Evolutionary conservation across 2,113 vertebrate genomes (phyloP).

Genomic region (Psephotus haematonotus): DNA sequence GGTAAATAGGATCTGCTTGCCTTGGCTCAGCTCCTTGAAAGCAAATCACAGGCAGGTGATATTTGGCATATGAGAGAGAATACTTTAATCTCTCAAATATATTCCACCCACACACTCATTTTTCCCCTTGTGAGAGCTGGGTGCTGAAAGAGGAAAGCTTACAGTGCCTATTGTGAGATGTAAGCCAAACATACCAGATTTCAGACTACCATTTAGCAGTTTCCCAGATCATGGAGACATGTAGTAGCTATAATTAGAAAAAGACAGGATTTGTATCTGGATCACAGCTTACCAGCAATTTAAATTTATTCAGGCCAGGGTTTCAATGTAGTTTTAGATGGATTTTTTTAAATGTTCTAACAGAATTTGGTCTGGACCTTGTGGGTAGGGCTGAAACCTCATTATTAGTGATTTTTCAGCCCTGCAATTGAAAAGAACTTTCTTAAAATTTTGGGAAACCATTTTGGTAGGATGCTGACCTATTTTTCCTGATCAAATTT

Average conservation of each 20-base stretch:
- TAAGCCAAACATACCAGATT: neutral
- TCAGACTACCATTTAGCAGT: neutral
- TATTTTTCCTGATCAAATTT: neutral
- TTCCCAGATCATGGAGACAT: neutral
- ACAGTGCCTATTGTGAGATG: neutral
- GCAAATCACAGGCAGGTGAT: conserved; percentile 14
- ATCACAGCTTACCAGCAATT: neutral
- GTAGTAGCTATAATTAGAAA: neutral
- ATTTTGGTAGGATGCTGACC: neutral
- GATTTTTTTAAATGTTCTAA: neutral
- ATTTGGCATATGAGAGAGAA: neutral
- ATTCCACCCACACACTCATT: neutral
- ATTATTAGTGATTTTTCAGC: neutral
- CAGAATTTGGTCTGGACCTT: neutral
- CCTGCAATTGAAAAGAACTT: neutral
- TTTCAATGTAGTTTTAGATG: neutral
- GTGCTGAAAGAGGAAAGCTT: neutral
- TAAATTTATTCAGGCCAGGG: neutral
- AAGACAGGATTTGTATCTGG: neutral
- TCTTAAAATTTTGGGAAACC: neutral
- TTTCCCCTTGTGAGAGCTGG: neutral
- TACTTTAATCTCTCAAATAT: neutral
- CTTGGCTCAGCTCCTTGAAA: neutral
- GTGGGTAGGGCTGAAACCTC: neutral
- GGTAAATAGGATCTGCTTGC: neutral